A percentile compares a stretch with the other conserved stretches of the same genome.
Evolutionary conservation across 1,140 invertebrate species (phyloP).

Genomic region (Steinernema feltiae): DNA sequence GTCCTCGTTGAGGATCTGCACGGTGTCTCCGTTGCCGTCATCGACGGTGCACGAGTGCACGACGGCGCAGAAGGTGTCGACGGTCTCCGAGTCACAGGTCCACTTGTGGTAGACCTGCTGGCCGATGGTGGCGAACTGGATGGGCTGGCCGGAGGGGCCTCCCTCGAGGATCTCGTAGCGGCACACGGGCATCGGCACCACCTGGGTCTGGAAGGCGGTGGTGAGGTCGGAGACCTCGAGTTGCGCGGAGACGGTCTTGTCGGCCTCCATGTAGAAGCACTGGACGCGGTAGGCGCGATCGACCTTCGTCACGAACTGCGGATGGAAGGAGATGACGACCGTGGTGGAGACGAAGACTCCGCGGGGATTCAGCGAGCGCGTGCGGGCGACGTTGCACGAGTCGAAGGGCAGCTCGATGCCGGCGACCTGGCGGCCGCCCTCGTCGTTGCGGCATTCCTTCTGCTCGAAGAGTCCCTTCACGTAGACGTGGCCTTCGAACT

Average conservation of each 20-base stretch:
- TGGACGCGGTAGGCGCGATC: conserved; percentile 57
- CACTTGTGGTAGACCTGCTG: conserved; percentile 58
- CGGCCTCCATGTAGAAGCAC: conserved; percentile 59
- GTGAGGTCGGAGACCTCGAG: conserved; percentile 57
- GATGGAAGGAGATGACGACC: conserved; percentile 58
- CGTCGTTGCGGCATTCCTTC: conserved; percentile 51
- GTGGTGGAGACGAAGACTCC: conserved; percentile 57
- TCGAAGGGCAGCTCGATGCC: conserved; percentile 58
- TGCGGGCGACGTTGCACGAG: conserved; percentile 56
- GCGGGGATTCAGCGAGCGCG: conserved; percentile 54
- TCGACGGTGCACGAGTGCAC: conserved; percentile 56
- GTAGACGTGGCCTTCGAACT: conserved; percentile 58
- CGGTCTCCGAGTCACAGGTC: conserved; percentile 58
- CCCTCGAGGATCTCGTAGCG: conserved; percentile 58
- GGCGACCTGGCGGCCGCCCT: conserved; percentile 57
- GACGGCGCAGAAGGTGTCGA: conserved; percentile 57
- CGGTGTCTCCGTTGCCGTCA: conserved; percentile 56
- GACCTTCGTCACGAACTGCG: conserved; percentile 57
- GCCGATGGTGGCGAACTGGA: conserved; percentile 57
- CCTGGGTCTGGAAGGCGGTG: conserved; percentile 57
- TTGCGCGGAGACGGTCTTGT: conserved; percentile 56
- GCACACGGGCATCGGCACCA: conserved; percentile 57
- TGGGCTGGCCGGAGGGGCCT: conserved; percentile 54
- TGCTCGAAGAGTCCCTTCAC: conserved; percentile 58
- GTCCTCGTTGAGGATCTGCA: conserved; percentile 57